Evolutionary conservation across 1,140 invertebrate species (phyloP).

Genomic region (Apis cerana): DNA sequence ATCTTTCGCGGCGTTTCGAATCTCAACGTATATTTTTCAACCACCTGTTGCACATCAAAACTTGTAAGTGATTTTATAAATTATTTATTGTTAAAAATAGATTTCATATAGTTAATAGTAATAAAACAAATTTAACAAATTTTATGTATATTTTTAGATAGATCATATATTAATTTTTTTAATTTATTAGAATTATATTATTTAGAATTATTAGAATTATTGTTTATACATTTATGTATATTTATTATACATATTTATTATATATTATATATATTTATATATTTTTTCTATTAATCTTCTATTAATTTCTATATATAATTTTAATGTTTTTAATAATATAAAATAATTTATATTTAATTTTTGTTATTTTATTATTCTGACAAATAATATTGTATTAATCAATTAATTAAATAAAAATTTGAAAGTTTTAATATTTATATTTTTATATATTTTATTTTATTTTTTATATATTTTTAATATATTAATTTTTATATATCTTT

Average conservation of each 20-base stretch:
- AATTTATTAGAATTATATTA: too few relatives aligned
- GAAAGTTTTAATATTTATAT: background rate
- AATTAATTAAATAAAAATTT: background rate
- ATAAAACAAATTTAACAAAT: background rate
- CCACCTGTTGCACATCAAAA: constrained; percentile 19
- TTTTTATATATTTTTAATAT: background rate
- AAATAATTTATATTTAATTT: background rate
- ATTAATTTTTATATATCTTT: background rate
- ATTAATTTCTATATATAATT: too few relatives aligned
- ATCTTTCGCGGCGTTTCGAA: background rate
- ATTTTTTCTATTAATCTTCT: too few relatives aligned
- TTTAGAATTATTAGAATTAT: too few relatives aligned
- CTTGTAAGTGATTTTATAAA: constrained; percentile 46
- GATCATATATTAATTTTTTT: too few relatives aligned
- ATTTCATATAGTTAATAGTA: background rate
- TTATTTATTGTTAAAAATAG: background rate
- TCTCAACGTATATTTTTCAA: constrained; percentile 30
- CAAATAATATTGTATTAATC: background rate
- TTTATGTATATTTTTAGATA: too few relatives aligned
- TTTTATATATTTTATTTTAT: background rate
- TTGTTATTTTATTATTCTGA: background rate
- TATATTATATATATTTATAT: too few relatives aligned
- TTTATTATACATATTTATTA: too few relatives aligned
- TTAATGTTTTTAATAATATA: too few relatives aligned
- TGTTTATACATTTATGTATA: too few relatives aligned